A percentile compares a stretch with the other conserved stretches of the same genome.
phyloP scores from a whole-genome alignment of 2,113 vertebrate genomes.

The Poeciliopsis turrubarensis region DNA sequence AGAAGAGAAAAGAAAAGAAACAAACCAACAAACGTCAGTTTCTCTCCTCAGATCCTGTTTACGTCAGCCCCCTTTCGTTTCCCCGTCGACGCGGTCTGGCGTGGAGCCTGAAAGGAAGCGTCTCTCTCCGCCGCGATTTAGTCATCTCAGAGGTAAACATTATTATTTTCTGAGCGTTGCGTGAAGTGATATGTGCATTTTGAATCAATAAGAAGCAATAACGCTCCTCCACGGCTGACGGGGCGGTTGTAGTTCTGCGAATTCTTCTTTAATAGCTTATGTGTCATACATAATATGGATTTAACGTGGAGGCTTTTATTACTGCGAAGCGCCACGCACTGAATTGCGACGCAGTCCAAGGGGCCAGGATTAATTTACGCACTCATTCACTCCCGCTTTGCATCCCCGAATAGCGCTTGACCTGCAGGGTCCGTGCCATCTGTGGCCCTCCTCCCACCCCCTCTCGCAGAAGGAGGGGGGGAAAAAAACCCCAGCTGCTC shows the following conservation, averaged over 20 bases:
- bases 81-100: neutral
- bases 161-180: conserved; percentile 15
- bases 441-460: conserved; percentile 53
- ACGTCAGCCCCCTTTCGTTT: neutral
- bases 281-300: conserved; percentile 53
- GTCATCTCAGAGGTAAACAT: conserved; percentile 25
- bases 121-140: conserved; percentile 1
- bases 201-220: conserved; percentile 54
- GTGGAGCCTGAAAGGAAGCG: conserved; percentile 8
- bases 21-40: neutral
- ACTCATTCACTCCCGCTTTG: conserved; percentile 52
- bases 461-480: conserved; percentile 46
- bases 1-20: neutral
- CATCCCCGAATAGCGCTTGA: conserved; percentile 58
- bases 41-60: neutral
- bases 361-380: conserved; percentile 45
- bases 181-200: conserved; percentile 23
- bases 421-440: conserved; percentile 64
- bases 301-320: conserved; percentile 41
- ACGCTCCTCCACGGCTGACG: conserved; percentile 35
- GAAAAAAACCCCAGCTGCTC: conserved; percentile 73
- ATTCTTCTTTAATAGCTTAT: conserved; percentile 35
- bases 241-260: conserved; percentile 11
- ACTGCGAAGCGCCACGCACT: conserved; percentile 18
- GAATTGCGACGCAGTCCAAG: conserved; percentile 38